Evolutionary conservation across 1,140 invertebrate genomes (phyloP).

Genomic region (Elysia chlorotica): DNA sequence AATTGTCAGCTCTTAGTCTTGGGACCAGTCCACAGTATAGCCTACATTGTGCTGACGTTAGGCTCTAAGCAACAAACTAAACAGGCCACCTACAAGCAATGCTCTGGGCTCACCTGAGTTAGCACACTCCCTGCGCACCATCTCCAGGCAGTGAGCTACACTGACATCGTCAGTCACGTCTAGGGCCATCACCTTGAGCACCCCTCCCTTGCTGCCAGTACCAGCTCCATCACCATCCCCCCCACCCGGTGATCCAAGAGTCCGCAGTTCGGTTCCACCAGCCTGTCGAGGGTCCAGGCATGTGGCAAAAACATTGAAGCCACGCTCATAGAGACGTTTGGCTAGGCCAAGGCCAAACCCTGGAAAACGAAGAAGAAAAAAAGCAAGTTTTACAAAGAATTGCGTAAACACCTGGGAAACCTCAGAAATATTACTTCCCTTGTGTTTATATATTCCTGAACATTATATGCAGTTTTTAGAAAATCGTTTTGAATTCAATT

Average conservation of each 20-base stretch:
- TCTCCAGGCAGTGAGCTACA: conserved; percentile 30
- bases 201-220: too few species aligned
- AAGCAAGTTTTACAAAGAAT: neutral
- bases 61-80: too few species aligned
- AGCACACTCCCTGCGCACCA: conserved; percentile 28
- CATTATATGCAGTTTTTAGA: too few species aligned
- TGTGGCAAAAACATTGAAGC: conserved; percentile 68
- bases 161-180: conserved; percentile 46
- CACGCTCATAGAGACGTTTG: conserved; percentile 51
- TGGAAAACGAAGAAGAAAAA: conserved; percentile 17
- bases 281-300: conserved; percentile 67
- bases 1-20: too few species aligned
- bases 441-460: too few species aligned
- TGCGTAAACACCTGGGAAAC: too few species aligned
- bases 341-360: conserved; percentile 58
- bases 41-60: too few species aligned
- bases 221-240: too few species aligned
- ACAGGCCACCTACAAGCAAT: too few species aligned
- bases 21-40: too few species aligned
- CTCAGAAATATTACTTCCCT: too few species aligned
- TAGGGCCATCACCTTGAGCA: conserved; percentile 47
- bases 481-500: too few species aligned
- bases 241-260: conserved; percentile 39
- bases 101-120: conserved; percentile 23
- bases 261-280: conserved; percentile 54